phyloP scores from a whole-genome alignment of 1,140 invertebrate genomes.

The Lucilia sericata region DNA sequence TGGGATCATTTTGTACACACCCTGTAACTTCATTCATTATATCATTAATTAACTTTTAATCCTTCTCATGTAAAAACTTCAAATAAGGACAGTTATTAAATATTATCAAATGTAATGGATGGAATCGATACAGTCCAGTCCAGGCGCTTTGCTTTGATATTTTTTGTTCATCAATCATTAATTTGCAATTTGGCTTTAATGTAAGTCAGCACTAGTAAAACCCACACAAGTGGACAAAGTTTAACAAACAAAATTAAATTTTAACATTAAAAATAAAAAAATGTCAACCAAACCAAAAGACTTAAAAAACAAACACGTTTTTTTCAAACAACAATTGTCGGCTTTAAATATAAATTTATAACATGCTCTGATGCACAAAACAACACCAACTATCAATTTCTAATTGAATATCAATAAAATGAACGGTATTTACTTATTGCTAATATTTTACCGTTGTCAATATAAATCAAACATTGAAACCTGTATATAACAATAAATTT shows the following conservation, averaged over 20 bases:
- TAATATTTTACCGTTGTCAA: not conserved
- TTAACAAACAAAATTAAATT: not conserved
- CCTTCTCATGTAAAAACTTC: too few relatives aligned
- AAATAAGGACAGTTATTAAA: too few relatives aligned
- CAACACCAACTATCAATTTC: not conserved
- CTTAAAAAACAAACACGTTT: slow-evolving; percentile 29
- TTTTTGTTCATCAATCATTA: not conserved
- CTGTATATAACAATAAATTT: not conserved
- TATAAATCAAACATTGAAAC: not conserved
- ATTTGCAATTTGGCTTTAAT: not conserved
- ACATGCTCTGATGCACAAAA: not conserved
- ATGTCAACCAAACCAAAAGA: slow-evolving; percentile 19
- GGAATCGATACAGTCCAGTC: too few relatives aligned
- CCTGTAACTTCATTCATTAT: too few relatives aligned
- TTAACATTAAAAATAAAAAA: not conserved
- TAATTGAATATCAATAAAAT: slow-evolving; percentile 23
- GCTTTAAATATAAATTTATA: slow-evolving; percentile 3
- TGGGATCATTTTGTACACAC: too few relatives aligned
- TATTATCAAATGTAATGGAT: too few relatives aligned
- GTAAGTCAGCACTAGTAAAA: not conserved
- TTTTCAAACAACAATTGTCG: not conserved
- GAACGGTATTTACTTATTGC: not conserved
- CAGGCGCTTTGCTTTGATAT: too few relatives aligned
- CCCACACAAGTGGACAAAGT: not conserved
- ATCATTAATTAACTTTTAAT: too few relatives aligned